Evolutionary conservation across 2,797 vertebrate genomes (phyloP), one percentile per base, ranked within the genome.

Genomic region (Mus spretus): DNA sequence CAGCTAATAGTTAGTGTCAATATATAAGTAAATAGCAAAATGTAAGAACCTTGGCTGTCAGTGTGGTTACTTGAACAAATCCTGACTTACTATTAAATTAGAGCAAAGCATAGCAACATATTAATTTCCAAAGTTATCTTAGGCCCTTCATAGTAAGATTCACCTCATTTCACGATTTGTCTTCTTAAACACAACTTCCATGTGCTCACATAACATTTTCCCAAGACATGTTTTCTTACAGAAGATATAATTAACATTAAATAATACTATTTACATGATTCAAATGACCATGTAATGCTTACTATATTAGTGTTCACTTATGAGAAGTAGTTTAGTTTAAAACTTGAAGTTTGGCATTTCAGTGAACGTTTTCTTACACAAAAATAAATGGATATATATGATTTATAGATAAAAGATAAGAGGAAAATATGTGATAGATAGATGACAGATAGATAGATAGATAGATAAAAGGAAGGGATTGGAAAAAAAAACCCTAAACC

Each of bases 301-400:
- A 86, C 37, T 47, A 75, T 65, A 26, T 50, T 86, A 78, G 82
- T 81, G 19, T 37, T 95, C 63, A 57, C 53, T 67, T n/a, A 84
- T 6, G 8, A 79, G 93, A n/a, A 98, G 95, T 90, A 89, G 79
- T 90, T 97, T 90, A 92, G 61, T 63, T 88, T 93, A 96, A 95
- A 96, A 95, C 85, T 78, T 93, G 96, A 44, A 80, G 85, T 98
- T 96, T 94, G 97, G 89, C 95, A 94, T 96, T 96, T 97, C 95
- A 97, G 85, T 94, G 98, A 96, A 97, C 95, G 98, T 98, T 98
- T 96, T 93, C 94, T 94, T 98, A 96, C 88, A 97, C 95, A 47
- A 88, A 95, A 97, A 94, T 93, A 97, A 98, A 89, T 5, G 96
- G 15, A 87, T 55, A 96, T 19, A 90, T 10, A 96, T 31, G 44